A percentile compares a stretch with the other conserved stretches of the same genome.
These are phyloP conservation scores for Panagrolaimus sp. DNA, from an alignment of 1,140 invertebrate genomes.

Conservation along the genomic window DNA sequence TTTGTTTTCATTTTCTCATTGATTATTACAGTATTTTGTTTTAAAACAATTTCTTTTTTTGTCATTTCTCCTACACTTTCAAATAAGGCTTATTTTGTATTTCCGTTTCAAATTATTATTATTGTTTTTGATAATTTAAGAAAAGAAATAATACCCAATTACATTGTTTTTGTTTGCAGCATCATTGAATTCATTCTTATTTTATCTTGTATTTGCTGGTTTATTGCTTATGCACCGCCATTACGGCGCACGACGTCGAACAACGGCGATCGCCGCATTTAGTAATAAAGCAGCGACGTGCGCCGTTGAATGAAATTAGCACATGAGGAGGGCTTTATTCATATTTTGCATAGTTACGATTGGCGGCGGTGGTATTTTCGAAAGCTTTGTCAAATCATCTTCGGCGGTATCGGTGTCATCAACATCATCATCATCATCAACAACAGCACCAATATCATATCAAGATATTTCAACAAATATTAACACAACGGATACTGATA, in stretches of 20 bases:
- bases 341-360: constrained; percentile 5
- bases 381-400: not conserved
- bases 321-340: constrained; percentile 5
- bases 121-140: not conserved
- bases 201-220: not conserved
- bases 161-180: constrained; percentile 2
- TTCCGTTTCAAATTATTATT: constrained; percentile 1
- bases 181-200: constrained; percentile 1
- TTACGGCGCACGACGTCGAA: constrained; percentile 13
- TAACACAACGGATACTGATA: no score
- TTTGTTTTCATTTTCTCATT: not conserved
- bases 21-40: no score
- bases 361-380: constrained; percentile 15
- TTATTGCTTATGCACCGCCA: constrained; percentile 16
- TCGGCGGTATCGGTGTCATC: no score
- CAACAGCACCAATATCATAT: no score
- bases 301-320: constrained; percentile 3
- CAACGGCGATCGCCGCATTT: constrained; percentile 7
- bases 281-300: not conserved
- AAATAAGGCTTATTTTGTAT: constrained; percentile 10
- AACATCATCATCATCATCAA: no score
- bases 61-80: no score
- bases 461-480: no score
- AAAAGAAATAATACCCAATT: not conserved
- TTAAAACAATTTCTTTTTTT: no score